Base-by-base conservation (phyloP, 2,797 vertebrate genomes). In the Trichosurus vulpecula region DNA sequence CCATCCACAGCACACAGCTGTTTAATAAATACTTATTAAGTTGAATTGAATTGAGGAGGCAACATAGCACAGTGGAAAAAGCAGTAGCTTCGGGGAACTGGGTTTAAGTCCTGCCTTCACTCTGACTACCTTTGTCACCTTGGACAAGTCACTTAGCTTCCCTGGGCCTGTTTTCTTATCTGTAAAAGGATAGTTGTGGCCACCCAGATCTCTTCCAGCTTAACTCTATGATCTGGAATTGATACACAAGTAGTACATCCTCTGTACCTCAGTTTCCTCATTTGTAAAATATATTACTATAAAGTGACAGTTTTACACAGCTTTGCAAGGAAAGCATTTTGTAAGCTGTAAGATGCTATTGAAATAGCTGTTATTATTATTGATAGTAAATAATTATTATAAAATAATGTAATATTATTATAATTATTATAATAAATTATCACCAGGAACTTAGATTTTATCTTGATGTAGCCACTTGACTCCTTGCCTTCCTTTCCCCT, bases 81-180 rank as follows among this genome's bases (percentile, higher is more conserved):
- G 66, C 61, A 41, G n/a, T 74, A 41, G 8, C 19, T 92, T n/a
- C 87, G 54, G 55, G 92, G 92, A 11, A 4, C 66, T 0, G 2
- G 31, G 57, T 52, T 54, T 81, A 61, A 35, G 35, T 90, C 95
- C 91, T 51, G n/a, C 1, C n/a, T 53, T 52, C 91, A 30, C 54
- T 41, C 56, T 91, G 91, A n/a, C 41, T 90, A 27, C n/a, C 41
- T 0, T 0, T 30, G n/a, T 6, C 47, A 61, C 29, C 30, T 90
- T 81, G 56, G 93, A 90, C 56, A 47, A 53, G 13, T 94, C 0
- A 1, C 54, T 91, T 93, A 54, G 54, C 90, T 57, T n/a, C 87
- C 29, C 0, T 51, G 55, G 27, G 52, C 54, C 51, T 53, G 0
- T 93, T 97, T 96, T 57, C 53, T 87, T 41, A 56, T 92, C 41